These are phyloP conservation scores for Encarsia formosa DNA, from an alignment of 2,888 invertebrate species.

Conservation along the genomic window DNA sequence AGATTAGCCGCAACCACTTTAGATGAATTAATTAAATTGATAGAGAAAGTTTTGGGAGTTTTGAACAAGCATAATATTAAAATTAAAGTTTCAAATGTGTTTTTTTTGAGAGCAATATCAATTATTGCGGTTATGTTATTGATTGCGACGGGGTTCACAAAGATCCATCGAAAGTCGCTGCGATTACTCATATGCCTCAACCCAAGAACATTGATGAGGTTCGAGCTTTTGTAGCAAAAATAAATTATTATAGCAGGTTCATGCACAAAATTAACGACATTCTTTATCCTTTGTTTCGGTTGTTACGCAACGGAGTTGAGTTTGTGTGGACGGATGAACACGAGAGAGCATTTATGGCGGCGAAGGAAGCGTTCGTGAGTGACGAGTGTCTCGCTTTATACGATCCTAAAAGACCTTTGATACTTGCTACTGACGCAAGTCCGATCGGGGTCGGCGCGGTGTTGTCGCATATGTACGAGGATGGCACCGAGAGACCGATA, in stretches of 20 bases:
- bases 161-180: slow-evolving; percentile 8
- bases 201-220: slow-evolving; percentile 15
- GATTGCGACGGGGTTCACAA: slow-evolving; percentile 21
- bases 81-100: slow-evolving; percentile 4
- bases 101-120: slow-evolving; percentile 13
- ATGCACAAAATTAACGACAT: slow-evolving; percentile 12
- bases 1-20: neutral
- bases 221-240: slow-evolving; percentile 17
- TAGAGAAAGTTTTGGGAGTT: slow-evolving; percentile 3
- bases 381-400: slow-evolving; percentile 27
- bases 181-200: slow-evolving; percentile 30
- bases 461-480: neutral
- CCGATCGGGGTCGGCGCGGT: slow-evolving; percentile 13
- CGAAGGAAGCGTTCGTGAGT: slow-evolving; percentile 33
- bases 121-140: slow-evolving; percentile 21
- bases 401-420: slow-evolving; percentile 27
- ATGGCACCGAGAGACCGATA: slow-evolving; percentile 4
- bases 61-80: slow-evolving; percentile 3
- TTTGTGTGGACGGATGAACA: slow-evolving; percentile 7
- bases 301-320: neutral
- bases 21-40: neutral
- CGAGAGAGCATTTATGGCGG: neutral
- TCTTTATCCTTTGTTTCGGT: slow-evolving; percentile 3
- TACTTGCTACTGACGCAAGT: slow-evolving; percentile 19
- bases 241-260: slow-evolving; percentile 20